Evolutionary conservation across 2,113 vertebrate species (phyloP), one percentile per base, ranked within the genome.

Genomic region (Sakesphorus luctuosus): DNA sequence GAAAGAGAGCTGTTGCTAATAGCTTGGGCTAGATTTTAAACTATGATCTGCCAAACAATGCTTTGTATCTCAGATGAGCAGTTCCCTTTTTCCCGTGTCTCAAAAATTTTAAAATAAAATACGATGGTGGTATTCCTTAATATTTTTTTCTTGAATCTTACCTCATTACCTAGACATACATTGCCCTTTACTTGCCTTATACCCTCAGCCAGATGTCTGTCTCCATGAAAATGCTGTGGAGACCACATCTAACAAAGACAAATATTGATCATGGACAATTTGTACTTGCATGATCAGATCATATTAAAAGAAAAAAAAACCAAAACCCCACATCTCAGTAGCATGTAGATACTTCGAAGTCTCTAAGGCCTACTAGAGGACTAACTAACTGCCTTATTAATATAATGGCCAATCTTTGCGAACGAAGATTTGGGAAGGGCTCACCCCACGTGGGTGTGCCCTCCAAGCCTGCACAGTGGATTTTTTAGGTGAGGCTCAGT

Each of bases 171-270:
- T 8, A 66, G 62, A 46, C 50, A 47, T 31, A 72, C 11, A 53
- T 25, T 71, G 47, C 26, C 82, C 75, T 38, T 94, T 91, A 89
- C 66, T 74, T 82, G 61, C 83, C 40, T 43, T 43, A 92, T 17
- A 81, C 7, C 35, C 59, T 92, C 67, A 68, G 46, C 46, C 87
- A 96, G 82, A 93, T 89, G 85, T 80, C 36, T 78, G n/a, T 69
- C 87, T 91, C 68, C 10, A 28, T 38, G 80, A 66, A 77, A 87
- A 56, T 1, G 43, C 49, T 52, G 20, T 55, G 35, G 62, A 89
- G 78, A 69, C 29, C 55, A 78, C 93, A 97, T 90, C 91, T 92
- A 93, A 76, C 7, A 12, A 80, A 90, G 50, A 55, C 21, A 76
- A 11, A 25, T 23, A 83, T 3, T 77, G 71, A 65, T 63, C 88